Evolutionary conservation across 2,888 invertebrate genomes (phyloP).

Genomic region (Plusia festucae): DNA sequence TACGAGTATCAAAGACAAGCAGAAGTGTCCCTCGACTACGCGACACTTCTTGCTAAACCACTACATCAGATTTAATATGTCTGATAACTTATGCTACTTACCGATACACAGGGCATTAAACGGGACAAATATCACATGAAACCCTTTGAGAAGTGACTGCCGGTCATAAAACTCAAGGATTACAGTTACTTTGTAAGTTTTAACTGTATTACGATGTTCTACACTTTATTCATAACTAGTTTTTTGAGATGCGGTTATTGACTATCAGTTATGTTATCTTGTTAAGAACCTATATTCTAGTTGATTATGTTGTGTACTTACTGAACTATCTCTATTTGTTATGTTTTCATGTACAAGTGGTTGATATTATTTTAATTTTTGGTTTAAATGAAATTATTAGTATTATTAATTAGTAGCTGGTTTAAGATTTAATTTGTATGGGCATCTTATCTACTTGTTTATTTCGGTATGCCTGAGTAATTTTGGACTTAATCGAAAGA

Average conservation of each 20-base stretch:
- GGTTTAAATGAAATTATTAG: too few species aligned
- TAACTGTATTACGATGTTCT: conserved; percentile 49
- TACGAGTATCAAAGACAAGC: background rate
- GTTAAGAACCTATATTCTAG: background rate
- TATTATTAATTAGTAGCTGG: too few species aligned
- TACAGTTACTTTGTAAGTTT: conserved; percentile 61
- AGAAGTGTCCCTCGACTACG: background rate
- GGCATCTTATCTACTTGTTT: too few species aligned
- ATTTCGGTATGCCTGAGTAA: too few species aligned
- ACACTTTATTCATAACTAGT: conserved; percentile 41
- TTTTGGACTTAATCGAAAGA: too few species aligned
- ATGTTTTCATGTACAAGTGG: too few species aligned
- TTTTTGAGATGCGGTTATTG: conserved; percentile 11
- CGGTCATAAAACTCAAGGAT: conserved; percentile 62
- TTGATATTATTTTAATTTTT: too few species aligned
- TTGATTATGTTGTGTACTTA: background rate
- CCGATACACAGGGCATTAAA: conserved; percentile 59
- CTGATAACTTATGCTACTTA: conserved; percentile 59
- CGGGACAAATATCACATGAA: conserved; percentile 65
- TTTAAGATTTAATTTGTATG: too few species aligned
- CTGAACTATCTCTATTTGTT: background rate
- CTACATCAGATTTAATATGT: conserved; percentile 26
- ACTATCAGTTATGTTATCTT: background rate
- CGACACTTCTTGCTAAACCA: background rate
- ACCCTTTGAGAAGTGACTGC: conserved; percentile 58